Evolutionary conservation across 35 echinoderm and acorn worm genomes (phyloP).

Genomic region (Holothuria glaberrima): DNA sequence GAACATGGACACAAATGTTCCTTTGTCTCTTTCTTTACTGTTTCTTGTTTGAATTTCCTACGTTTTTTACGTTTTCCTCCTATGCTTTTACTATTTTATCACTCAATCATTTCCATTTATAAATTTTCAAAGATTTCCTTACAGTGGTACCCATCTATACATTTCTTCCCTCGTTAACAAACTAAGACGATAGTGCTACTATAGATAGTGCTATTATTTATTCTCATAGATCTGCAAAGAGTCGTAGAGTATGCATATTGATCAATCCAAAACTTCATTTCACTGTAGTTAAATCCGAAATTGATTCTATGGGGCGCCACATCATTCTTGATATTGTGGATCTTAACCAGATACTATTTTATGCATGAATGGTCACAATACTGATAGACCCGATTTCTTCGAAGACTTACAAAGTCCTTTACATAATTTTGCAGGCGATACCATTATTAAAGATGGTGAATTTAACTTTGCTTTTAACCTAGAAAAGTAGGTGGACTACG

Average conservation of each 20-base stretch:
- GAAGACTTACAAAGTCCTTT: neutral
- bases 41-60: no score
- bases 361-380: conserved; percentile 29
- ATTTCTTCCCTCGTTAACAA: no score
- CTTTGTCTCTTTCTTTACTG: no score
- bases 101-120: no score
- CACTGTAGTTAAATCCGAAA: neutral
- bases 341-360: neutral
- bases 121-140: no score
- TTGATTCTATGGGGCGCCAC: neutral
- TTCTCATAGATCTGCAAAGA: neutral
- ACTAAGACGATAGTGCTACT: no score
- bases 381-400: neutral
- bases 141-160: no score
- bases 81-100: no score
- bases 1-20: no score
- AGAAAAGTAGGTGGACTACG: conserved; percentile 22
- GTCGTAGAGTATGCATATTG: neutral
- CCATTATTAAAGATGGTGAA: conserved; percentile 30
- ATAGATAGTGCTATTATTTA: neutral
- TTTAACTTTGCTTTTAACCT: conserved; percentile 47
- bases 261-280: neutral
- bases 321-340: neutral
- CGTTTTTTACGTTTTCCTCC: no score
- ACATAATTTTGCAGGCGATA: neutral